Base-by-base conservation (phyloP, 2,797 vertebrate genomes). In the Hippocampus kuda region DNA sequence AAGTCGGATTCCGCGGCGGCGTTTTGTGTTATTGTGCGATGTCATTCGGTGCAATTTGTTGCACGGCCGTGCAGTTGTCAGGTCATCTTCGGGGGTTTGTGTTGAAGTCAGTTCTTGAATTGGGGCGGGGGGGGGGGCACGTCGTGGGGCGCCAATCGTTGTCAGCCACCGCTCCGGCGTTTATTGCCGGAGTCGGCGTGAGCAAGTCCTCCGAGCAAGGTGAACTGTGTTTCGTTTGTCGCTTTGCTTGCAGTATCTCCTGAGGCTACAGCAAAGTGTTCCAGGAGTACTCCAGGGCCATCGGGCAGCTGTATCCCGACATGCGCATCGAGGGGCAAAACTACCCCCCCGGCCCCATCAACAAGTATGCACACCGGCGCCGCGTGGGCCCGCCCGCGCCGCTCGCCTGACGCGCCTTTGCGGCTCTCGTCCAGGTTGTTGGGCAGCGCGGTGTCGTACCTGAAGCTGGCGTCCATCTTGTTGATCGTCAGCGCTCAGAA, bases 231-330 rank as follows among this genome's bases (percentile, higher is more conserved):
- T 11, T 0, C 4, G 20, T 13, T 12, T 42, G 22, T 51, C 7
- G 16, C 6, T 51, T 26, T 70, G 69, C 65, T 42, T 60, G 12
- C 77, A 92, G 91, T 69, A 90, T 91, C 73, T 92, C 91, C 87
- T 92, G 91, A 92, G 91, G 91, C 12, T 92, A 92, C 88, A 90
- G 79, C 65, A 92, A 89, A 77, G 90, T 89, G 82, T 92, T 88
- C 84, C 90, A 92, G 88, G 91, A 92, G 74, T 92, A 92, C 81
- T 88, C 91, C 24, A 72, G 86, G 65, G 85, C 91, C 60, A 90
- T 92, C 76, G 87, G 76, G 79, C 88, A 90, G 86, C 63, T 92
- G 85, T 92, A 92, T 81, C 91, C 91, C 13, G 91, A 91, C 83
- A 88, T 92, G 68, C 87, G 78, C 61, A 92, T 92, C 3, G 78